Evolutionary conservation across 1,140 invertebrate genomes (phyloP).

Genomic region (Calycopis cecrops): DNA sequence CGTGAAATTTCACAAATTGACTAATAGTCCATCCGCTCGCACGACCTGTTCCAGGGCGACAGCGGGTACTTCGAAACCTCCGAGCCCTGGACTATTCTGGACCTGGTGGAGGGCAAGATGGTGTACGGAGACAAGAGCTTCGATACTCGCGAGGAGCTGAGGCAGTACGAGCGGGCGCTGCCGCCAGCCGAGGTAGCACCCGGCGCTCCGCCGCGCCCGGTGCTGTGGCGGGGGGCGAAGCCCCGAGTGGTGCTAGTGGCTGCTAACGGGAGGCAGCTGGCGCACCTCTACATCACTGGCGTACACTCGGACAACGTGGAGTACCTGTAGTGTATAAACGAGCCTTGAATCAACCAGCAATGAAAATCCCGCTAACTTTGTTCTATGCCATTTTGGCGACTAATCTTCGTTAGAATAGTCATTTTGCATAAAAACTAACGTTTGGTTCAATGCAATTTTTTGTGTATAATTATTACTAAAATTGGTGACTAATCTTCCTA

Average conservation of each 20-base stretch:
- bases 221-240: conserved; percentile 29
- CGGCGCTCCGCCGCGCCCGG: conserved; percentile 23
- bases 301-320: conserved; percentile 39
- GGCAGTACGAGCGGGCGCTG: conserved; percentile 28
- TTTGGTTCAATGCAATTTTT: too few relatives aligned
- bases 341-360: too few relatives aligned
- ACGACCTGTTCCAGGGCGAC: conserved; percentile 39
- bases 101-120: conserved; percentile 28
- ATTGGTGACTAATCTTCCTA: too few relatives aligned
- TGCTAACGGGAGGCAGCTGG: conserved; percentile 42
- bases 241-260: conserved; percentile 38
- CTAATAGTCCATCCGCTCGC: too few relatives aligned
- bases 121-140: conserved; percentile 40
- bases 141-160: conserved; percentile 32
- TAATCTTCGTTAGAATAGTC: too few relatives aligned
- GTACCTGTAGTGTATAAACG: conserved; percentile 54
- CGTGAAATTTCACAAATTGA: too few relatives aligned
- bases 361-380: too few relatives aligned
- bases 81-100: conserved; percentile 35
- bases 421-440: too few relatives aligned
- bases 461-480: too few relatives aligned
- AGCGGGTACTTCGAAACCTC: conserved; percentile 56
- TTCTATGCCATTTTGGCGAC: too few relatives aligned
- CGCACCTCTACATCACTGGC: conserved; percentile 37
- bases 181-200: conserved; percentile 26